Evolutionary conservation across 2,797 vertebrate genomes (phyloP).

Genomic region (Sebastes vulpes): DNA sequence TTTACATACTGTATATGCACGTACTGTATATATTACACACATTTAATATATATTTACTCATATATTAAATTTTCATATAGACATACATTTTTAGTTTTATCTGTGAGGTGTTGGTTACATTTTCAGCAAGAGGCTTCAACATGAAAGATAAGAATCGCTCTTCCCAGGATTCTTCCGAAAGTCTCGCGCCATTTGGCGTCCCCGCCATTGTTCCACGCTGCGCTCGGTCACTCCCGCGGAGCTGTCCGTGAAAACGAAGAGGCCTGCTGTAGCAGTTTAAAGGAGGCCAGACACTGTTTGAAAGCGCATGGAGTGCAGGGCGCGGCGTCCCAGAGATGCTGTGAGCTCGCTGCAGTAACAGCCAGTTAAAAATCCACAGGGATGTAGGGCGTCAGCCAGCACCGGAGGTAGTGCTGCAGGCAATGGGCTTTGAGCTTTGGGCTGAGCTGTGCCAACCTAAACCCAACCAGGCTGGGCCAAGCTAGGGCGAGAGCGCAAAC

Average conservation of each 20-base stretch:
- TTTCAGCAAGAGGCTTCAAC: slow-evolving; percentile 74
- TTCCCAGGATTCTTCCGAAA: slow-evolving; percentile 46
- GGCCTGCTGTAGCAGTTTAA: slow-evolving; percentile 48
- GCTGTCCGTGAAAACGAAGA: slow-evolving; percentile 36
- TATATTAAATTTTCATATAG: slow-evolving; percentile 89
- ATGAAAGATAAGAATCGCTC: slow-evolving; percentile 53
- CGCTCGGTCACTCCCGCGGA: slow-evolving; percentile 9
- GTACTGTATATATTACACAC: slow-evolving; percentile 87
- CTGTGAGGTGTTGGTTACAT: slow-evolving; percentile 81
- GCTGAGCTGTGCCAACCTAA: slow-evolving; percentile 49
- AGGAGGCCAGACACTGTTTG: slow-evolving; percentile 64
- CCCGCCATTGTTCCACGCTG: not conserved
- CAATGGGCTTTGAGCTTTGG: slow-evolving; percentile 49
- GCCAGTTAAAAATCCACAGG: slow-evolving; percentile 66
- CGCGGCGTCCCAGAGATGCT: slow-evolving; percentile 58
- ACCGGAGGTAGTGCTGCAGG: slow-evolving; percentile 62
- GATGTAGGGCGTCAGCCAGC: slow-evolving; percentile 56
- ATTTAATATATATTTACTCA: slow-evolving; percentile 86
- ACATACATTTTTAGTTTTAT: slow-evolving; percentile 79
- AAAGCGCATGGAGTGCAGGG: slow-evolving; percentile 79
- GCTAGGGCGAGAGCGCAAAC: slow-evolving; percentile 61
- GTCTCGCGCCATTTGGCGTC: slow-evolving; percentile 9
- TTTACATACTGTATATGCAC: slow-evolving; percentile 80
- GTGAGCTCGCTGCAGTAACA: slow-evolving; percentile 60
- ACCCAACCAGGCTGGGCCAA: slow-evolving; percentile 62